Evolutionary conservation across 2,113 vertebrate genomes (phyloP), one percentile per base, ranked within the genome.

Genomic region (Sakesphorus luctuosus): DNA sequence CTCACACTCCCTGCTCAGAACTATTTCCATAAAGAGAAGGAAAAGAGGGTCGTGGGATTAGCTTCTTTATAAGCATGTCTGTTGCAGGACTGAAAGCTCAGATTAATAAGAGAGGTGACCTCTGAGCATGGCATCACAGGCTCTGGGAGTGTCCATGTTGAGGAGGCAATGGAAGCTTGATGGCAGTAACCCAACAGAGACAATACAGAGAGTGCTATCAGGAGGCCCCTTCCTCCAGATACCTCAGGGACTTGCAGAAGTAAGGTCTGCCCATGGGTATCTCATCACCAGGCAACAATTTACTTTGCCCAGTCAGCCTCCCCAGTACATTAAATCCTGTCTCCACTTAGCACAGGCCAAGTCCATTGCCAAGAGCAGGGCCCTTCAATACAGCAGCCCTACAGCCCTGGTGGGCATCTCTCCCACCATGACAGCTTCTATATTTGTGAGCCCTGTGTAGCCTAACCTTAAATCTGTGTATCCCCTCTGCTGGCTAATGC

Each of bases 401-500:
- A 18, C 31, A 69, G 46, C 46, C 47, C 21, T 7, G 1, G 3
- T 19, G 50, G 24, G 35, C 72, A 31, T 9, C n/a, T 93, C 46
- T 29, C 68, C n/a, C 23, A 20, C 19, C 1, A 0, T 18, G 15
- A 31, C 4, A 2, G 11, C 31, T 58, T 40, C 46, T 33, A 0
- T 28, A 28, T 62, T 77, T 80, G 18, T 68, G 40, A 80, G 31
- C 19, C 24, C 38, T 18, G 5, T 6, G 23, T 18, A 23, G 5
- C 23, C 31, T 25, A 4, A 31, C 18, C 40, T 65, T 61, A 40
- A 10, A 43, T 5, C 31, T 49, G 6, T 26, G 58, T 28, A 4
- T 35, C 18, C 18, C 12, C 47, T 92, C 55, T 77, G 43, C 10
- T 3, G 4, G 10, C 10, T 53, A 38, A 35, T 62, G 73, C 33